Evolutionary conservation across 1,140 invertebrate genomes (phyloP).

Genomic region (Drosophila bifasciata): DNA sequence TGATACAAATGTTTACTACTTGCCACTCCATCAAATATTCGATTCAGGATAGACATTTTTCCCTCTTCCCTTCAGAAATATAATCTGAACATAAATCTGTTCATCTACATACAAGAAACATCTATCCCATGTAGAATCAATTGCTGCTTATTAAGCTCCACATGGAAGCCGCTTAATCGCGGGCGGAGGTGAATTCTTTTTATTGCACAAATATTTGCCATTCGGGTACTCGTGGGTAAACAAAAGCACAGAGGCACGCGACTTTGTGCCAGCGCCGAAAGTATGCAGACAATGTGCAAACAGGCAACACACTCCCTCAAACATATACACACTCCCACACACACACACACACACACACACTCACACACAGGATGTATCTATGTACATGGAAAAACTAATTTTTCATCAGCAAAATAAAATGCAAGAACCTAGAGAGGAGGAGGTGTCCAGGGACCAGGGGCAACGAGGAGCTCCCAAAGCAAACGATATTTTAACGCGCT

Average conservation of each 20-base stretch:
- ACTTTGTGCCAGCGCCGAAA: constrained; percentile 75
- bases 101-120: too few species aligned
- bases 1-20: too few species aligned
- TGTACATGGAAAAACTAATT: constrained; percentile 75
- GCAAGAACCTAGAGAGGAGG: constrained; percentile 8
- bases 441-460: not conserved
- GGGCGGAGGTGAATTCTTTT: constrained; percentile 57
- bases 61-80: not conserved
- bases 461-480: constrained; percentile 34
- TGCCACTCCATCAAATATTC: too few species aligned
- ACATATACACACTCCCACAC: constrained; percentile 17
- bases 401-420: constrained; percentile 76
- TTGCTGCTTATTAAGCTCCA: constrained; percentile 38
- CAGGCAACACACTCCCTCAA: constrained; percentile 39
- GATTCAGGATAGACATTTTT: too few species aligned
- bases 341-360: constrained; percentile 12
- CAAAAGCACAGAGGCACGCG: constrained; percentile 66
- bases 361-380: constrained; percentile 45
- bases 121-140: constrained; percentile 8
- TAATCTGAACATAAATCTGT: too few species aligned
- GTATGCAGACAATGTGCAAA: constrained; percentile 82
- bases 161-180: constrained; percentile 40
- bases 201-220: constrained; percentile 64
- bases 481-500: constrained; percentile 69
- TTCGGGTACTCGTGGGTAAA: constrained; percentile 49